Evolutionary conservation across 2,888 invertebrate species (phyloP).

Genomic region (Allacma fusca): DNA sequence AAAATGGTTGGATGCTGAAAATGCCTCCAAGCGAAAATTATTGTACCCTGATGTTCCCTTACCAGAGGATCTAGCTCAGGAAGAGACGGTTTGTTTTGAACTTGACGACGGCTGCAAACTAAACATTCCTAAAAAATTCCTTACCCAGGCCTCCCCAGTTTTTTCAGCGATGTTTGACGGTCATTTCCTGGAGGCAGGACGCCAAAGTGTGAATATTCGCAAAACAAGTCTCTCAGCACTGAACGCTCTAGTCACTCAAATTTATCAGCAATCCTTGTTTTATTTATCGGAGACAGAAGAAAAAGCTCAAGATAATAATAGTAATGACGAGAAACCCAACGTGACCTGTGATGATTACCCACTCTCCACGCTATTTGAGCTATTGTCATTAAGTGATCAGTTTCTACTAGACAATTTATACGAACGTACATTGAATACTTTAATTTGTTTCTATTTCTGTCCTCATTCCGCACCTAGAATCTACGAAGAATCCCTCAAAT

Average conservation of each 20-base stretch:
- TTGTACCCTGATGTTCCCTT: slow-evolving; percentile 9
- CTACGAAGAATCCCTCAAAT: slow-evolving; percentile 32
- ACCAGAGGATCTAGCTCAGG: not conserved
- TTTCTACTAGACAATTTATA: slow-evolving; percentile 36
- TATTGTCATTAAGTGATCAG: slow-evolving; percentile 31
- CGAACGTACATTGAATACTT: slow-evolving; percentile 33
- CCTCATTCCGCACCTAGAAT: slow-evolving; percentile 34
- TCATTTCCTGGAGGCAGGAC: slow-evolving; percentile 30
- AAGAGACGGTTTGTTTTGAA: slow-evolving; percentile 29
- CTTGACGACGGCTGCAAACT: slow-evolving; percentile 25
- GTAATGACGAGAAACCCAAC: not conserved
- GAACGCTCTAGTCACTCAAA: slow-evolving; percentile 19
- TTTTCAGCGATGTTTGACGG: slow-evolving; percentile 38
- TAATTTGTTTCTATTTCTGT: slow-evolving; percentile 37
- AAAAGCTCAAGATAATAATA: not conserved
- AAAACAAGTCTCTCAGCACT: slow-evolving; percentile 26
- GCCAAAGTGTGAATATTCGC: slow-evolving; percentile 23
- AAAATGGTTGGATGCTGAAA: slow-evolving; percentile 34
- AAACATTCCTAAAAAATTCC: slow-evolving; percentile 27
- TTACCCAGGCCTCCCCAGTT: slow-evolving; percentile 32
- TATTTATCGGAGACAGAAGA: not conserved
- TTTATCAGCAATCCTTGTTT: not conserved
- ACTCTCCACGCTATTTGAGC: slow-evolving; percentile 29
- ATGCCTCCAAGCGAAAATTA: slow-evolving; percentile 25
- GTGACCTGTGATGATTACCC: not conserved